These are phyloP conservation scores for Itoplectis maculator DNA, from an alignment of 2,888 invertebrate genomes.

Conservation along the genomic window DNA sequence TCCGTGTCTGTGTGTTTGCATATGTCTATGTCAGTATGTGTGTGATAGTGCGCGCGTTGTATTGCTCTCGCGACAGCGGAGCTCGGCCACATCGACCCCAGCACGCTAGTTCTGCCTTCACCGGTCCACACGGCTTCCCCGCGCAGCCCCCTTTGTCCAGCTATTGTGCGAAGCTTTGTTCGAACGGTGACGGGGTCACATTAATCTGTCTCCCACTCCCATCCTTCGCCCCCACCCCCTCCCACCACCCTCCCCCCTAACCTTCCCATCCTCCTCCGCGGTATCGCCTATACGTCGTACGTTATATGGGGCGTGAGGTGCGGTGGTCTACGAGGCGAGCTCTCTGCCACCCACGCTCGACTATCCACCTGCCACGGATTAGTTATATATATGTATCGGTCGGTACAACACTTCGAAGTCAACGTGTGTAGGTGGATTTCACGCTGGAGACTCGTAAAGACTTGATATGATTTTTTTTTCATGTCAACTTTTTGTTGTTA, in stretches of 20 bases:
- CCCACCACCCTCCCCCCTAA: constrained; percentile 10
- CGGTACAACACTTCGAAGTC: background rate
- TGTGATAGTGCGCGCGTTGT: constrained; percentile 11
- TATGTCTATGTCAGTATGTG: constrained; percentile 56
- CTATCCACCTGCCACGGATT: constrained; percentile 56
- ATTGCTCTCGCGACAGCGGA: background rate
- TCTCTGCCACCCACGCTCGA: constrained; percentile 24
- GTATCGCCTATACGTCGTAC: constrained; percentile 50
- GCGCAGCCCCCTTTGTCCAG: constrained; percentile 73
- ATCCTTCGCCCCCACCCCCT: no score
- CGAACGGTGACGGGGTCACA: constrained; percentile 83
- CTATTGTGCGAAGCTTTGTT: constrained; percentile 83
- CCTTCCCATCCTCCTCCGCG: constrained; percentile 12
- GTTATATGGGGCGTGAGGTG: constrained; percentile 51
- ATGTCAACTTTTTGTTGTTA: no score
- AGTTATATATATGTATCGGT: constrained; percentile 48
- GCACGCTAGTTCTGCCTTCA: constrained; percentile 55
- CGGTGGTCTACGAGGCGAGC: constrained; percentile 43
- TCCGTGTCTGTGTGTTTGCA: no score
- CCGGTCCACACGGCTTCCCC: constrained; percentile 74
- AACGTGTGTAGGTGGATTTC: no score
- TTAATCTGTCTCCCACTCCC: constrained; percentile 82
- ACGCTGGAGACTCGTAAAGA: no score
- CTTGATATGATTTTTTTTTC: no score
- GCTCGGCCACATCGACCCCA: constrained; percentile 35